Base-by-base conservation (phyloP, 1,140 invertebrate genomes). In the Atta cephalotes region DNA sequence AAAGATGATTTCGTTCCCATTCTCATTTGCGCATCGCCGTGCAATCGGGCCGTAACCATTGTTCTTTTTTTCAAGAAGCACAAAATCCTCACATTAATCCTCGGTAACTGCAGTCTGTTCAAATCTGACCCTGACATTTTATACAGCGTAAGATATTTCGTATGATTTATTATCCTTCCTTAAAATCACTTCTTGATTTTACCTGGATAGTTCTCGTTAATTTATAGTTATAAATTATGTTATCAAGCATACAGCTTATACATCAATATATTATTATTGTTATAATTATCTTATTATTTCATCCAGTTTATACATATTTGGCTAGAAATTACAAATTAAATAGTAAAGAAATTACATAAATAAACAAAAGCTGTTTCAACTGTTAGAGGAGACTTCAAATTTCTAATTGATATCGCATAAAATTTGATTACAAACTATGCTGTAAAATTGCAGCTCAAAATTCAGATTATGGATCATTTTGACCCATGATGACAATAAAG, bases 1-100 rank as follows among this genome's bases (percentile, higher is more conserved):
- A 25, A 89, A 89, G 89, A 89, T 62, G 88, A 70, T 70, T 58
- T 81, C 45, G n/a, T 51, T 68, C 39, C 66, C 49, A n/a, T 58
- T 89, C 72, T 65, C 65, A 87, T 82, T 89, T 65, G 35, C 85
- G 56, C 88, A 62, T 84, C 56, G 62, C 9, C 35, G 49, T 81
- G 45, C n/a, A 14, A 14, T 51, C 25, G 60, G 25, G 12, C 60
- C 31, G 49, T n/a, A 51, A 53, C 62, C 35, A 49, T 80, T 80
- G n/a, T 35, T 66, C 3, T 53, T 70, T 35, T 68, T 58, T n/a
- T 16, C 12, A 53, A 35, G 5, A 28, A 16, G 56, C 77, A 51
- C 28, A 28, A 70, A 28, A 21, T 31, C 25, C 25, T n/a, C 25
- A 51, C 39, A 39, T 79, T 66, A 77, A 77, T 77, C 18, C 60